Evolutionary conservation across 2,113 vertebrate genomes (phyloP), one percentile per base, ranked within the genome.

Genomic region (Illadopsis cleaveri): DNA sequence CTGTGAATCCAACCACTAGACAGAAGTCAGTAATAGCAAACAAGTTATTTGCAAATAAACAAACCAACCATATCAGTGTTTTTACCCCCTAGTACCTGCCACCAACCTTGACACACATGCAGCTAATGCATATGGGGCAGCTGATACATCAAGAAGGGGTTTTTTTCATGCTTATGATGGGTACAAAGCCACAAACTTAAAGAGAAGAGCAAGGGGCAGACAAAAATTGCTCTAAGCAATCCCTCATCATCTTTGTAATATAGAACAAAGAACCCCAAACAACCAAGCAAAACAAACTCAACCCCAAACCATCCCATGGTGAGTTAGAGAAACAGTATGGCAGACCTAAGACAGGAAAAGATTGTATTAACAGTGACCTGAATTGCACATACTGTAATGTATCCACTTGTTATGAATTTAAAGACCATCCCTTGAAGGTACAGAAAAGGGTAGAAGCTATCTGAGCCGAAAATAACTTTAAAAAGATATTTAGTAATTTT

Each of bases 11-110:
- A 95, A 60, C 60, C 56, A 60, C 62, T 77, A 82, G 73, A 71
- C 83, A 37, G 25, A 83, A 83, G 56, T 83, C 48, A 86, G 72
- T 57, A 94, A 70, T 81, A 78, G 65, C 69, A 96, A 94, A 90
- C 50, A n/a, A 83, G 79, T 47, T 84, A 61, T 61, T 76, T 9
- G 22, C 47, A 70, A 94, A 85, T 94, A 79, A 94, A 78, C 80
- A 47, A 89, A 93, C 61, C 79, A 94, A 73, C 73, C 86, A 35
- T 84, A 70, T n/a, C 53, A 42, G 11, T 77, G 57, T 40, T 77
- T 72, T 83, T 57, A 31, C 6, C 77, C 33, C 33, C 35, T 56
- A 37, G 31, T 57, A 64, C 45, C 53, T 65, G 54, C 66, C 30
- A 57, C 56, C 57, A 92, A 48, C n/a, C 42, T 84, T 66, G 42